A percentile compares a stretch with the other conserved stretches of the same genome.
Conservation (phyloP, 2,113 vertebrate genomes). For the Oplegnathus fasciatus region DNA sequence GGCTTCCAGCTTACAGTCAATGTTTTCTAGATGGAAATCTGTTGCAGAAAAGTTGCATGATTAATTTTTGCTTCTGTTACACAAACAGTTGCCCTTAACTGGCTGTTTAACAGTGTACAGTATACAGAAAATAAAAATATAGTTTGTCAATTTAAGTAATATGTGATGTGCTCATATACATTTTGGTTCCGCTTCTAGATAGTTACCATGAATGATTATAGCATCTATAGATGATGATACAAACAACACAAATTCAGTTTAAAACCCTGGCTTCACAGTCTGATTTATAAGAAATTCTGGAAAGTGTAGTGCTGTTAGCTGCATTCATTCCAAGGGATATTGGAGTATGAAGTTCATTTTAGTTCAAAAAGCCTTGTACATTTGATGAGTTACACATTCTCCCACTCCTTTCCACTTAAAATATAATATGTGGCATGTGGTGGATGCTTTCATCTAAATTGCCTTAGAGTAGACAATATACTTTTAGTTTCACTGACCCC, state of each 20-base stretch:
- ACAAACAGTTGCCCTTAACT: background rate
- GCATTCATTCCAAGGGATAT: constrained; percentile 47
- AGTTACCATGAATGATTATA: background rate
- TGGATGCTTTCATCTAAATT: constrained; percentile 67
- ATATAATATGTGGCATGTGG: constrained; percentile 42
- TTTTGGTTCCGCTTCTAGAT: background rate
- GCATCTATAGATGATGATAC: background rate
- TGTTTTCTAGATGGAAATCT: constrained; percentile 1
- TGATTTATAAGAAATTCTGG: constrained; percentile 14
- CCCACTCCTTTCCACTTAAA: constrained; percentile 71
- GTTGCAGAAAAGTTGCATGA: background rate
- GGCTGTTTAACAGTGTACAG: background rate
- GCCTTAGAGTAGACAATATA: constrained; percentile 52
- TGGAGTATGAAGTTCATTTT: constrained; percentile 33
- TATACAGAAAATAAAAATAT: background rate
- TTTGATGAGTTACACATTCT: constrained; percentile 59
- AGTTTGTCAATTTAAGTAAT: background rate
- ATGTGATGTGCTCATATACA: background rate
- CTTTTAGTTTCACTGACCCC: constrained; percentile 67
- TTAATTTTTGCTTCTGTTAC: background rate
- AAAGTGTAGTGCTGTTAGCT: constrained; percentile 33
- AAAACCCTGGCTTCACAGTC: background rate
- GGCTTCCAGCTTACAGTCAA: background rate
- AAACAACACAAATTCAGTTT: constrained; percentile 15
- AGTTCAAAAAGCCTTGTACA: constrained; percentile 57